Evolutionary conservation across 2,888 invertebrate species (phyloP).

Genomic region (Epinotia brunnichana): DNA sequence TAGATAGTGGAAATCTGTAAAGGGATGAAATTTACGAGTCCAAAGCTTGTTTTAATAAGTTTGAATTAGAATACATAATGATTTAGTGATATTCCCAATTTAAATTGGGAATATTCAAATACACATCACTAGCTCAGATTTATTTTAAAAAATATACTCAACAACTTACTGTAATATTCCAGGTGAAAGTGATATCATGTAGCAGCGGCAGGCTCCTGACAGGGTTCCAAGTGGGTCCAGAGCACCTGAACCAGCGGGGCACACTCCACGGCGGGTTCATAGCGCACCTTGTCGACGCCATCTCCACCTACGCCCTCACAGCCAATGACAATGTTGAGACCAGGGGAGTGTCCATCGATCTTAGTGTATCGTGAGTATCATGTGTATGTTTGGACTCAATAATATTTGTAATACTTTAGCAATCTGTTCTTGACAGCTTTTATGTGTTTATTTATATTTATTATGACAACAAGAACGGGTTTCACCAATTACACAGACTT

Average conservation of each 20-base stretch:
- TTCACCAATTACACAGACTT: no score
- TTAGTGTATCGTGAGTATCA: constrained; percentile 88
- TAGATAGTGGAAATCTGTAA: no score
- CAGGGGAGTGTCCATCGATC: constrained; percentile 92
- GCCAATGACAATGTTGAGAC: constrained; percentile 84
- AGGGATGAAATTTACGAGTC: no score
- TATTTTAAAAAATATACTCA: not conserved
- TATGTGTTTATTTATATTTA: no score
- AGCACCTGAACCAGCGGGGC: constrained; percentile 89
- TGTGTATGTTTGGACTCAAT: not conserved
- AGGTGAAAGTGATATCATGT: constrained; percentile 78
- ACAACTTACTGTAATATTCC: constrained; percentile 40
- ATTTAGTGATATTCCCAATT: not conserved
- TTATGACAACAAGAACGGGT: no score
- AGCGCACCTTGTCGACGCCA: constrained; percentile 87
- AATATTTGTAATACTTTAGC: no score
- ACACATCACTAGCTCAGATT: not conserved
- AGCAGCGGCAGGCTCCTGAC: constrained; percentile 89
- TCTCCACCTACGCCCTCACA: constrained; percentile 91
- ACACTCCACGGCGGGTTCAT: constrained; percentile 94
- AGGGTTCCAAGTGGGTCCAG: constrained; percentile 88
- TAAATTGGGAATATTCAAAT: not conserved
- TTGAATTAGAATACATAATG: not conserved
- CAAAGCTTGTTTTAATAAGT: no score
- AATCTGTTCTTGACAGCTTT: no score